Conservation (phyloP, 1,140 invertebrate genomes). For the Heliothis subflexa region DNA sequence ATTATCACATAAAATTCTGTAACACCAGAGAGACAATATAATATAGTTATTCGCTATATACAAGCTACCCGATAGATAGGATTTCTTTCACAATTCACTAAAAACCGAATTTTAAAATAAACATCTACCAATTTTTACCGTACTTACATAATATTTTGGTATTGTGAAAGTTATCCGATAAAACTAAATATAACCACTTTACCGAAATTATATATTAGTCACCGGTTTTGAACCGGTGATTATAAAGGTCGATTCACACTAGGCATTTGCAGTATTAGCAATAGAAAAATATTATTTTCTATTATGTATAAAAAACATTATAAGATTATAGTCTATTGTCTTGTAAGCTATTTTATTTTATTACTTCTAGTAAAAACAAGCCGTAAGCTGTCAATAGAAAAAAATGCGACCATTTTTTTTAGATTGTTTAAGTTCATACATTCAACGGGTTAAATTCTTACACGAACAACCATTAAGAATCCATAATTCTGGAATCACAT, state of each 20-base stretch:
- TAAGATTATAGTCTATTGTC: too few relatives aligned
- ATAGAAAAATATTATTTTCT: neutral
- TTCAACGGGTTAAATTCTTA: too few relatives aligned
- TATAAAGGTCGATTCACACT: neutral
- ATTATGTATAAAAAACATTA: neutral
- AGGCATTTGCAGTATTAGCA: neutral
- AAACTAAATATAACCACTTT: conserved; percentile 10
- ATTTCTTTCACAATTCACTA: conserved; percentile 22
- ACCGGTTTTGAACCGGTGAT: neutral
- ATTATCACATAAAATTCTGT: conserved; percentile 30
- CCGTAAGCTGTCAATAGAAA: neutral
- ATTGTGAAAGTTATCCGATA: conserved; percentile 4
- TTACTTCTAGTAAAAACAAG: too few relatives aligned
- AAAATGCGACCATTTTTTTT: neutral
- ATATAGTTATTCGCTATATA: conserved; percentile 32
- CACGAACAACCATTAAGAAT: too few relatives aligned
- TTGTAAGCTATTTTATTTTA: too few relatives aligned
- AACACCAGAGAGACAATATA: conserved; percentile 7
- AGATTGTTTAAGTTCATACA: too few relatives aligned
- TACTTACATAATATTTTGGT: neutral
- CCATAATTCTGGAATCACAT: too few relatives aligned
- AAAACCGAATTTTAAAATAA: conserved; percentile 8
- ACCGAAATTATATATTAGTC: conserved; percentile 18
- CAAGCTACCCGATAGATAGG: conserved; percentile 16
- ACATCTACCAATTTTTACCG: conserved; percentile 5